These are phyloP conservation scores for Crossaster papposus DNA, from an alignment of 53 echinoderm and acorn worm genomes.

Conservation along the genomic window DNA sequence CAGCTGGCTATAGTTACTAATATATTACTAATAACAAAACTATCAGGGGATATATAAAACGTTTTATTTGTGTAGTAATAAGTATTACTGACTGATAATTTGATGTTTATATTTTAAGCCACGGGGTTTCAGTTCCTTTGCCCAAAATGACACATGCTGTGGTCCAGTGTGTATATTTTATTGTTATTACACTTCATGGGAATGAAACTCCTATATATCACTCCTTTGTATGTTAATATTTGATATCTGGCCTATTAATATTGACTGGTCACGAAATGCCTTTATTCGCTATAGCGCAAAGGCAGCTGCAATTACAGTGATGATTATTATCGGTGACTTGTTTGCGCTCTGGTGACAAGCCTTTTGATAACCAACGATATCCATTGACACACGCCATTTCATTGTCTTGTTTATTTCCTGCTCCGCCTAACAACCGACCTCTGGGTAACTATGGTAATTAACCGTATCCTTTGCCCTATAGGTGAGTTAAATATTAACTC, in stretches of 20 bases:
- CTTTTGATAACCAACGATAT: conserved; percentile 1
- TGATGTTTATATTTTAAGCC: no score
- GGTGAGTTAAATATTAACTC: conserved; percentile 31
- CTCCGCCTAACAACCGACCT: conserved; percentile 14
- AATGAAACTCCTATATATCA: neutral
- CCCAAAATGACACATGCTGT: no score
- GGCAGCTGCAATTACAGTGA: neutral
- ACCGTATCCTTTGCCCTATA: neutral
- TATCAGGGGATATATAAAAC: no score
- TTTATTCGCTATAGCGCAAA: neutral
- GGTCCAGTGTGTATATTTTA: no score
- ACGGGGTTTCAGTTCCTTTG: no score
- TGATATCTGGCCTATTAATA: conserved; percentile 1
- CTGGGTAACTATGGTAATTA: neutral
- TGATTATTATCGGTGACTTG: neutral
- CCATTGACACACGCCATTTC: neutral
- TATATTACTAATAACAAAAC: no score
- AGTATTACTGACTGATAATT: no score
- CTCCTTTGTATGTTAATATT: neutral
- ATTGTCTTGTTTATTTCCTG: neutral
- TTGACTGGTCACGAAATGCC: neutral
- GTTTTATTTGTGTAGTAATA: no score
- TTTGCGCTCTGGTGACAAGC: neutral
- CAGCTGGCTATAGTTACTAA: no score
- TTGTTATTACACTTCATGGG: neutral